phyloP scores from a whole-genome alignment of 2,113 vertebrate genomes.

The Pao palembangensis region DNA sequence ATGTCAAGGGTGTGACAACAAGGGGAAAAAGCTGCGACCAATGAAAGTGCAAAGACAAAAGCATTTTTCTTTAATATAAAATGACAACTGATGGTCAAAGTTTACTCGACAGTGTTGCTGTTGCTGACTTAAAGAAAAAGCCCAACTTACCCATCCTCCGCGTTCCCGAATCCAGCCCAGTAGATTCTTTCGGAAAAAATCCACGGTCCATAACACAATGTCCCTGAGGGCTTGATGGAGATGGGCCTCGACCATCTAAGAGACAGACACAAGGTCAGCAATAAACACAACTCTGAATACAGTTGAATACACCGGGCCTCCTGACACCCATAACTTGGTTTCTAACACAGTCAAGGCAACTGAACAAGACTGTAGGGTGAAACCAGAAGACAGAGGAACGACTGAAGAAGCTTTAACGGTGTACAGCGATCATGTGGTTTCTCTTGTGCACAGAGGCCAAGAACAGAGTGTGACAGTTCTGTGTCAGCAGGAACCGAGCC shows the following conservation, averaged over 20 bases:
- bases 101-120: background rate
- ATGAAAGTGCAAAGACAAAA: background rate
- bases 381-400: no score
- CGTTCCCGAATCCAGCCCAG: constrained; percentile 46
- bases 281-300: no score
- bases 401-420: no score
- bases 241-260: constrained; percentile 40
- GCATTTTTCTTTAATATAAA: background rate
- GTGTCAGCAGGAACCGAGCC: background rate
- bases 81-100: background rate
- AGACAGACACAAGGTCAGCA: background rate
- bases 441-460: no score
- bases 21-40: background rate
- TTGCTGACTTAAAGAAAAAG: background rate
- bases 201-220: constrained; percentile 24
- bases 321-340: no score
- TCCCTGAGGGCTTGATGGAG: constrained; percentile 34
- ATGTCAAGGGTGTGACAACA: background rate
- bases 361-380: no score
- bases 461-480: background rate
- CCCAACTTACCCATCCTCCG: constrained; percentile 49
- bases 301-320: no score
- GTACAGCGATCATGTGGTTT: no score
- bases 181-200: constrained; percentile 33
- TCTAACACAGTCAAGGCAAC: no score